Percentiles rank a stretch among this genome's conserved stretches.
These are phyloP conservation scores for Asarcornis scutulata DNA, from an alignment of 2,113 vertebrate species.

Conservation along the genomic window DNA sequence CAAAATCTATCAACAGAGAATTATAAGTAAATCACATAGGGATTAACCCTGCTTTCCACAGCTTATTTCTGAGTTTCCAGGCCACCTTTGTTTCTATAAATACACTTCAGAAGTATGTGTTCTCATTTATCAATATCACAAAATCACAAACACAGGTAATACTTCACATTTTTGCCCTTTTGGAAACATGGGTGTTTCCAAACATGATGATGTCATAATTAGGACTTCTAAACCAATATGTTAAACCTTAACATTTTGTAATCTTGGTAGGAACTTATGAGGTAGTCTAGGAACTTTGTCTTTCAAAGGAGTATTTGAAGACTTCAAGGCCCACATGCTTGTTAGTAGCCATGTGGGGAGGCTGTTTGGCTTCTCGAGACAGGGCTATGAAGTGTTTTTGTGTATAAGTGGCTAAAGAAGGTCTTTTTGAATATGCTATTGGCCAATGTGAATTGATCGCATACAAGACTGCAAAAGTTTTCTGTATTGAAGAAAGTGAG, in stretches of 20 bases:
- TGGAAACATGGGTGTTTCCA: not conserved
- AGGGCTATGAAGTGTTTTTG: not conserved
- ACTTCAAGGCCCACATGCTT: not conserved
- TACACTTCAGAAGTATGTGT: not conserved
- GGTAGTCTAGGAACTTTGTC: not conserved
- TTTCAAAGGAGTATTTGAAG: not conserved
- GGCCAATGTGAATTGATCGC: not conserved
- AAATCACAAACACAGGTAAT: not conserved
- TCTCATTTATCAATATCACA: not conserved
- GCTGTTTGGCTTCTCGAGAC: not conserved
- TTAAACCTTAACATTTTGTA: not conserved
- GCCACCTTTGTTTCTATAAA: not conserved
- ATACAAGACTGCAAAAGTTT: not conserved
- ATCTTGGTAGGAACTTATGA: not conserved
- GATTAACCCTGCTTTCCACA: not conserved
- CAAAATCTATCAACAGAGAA: not conserved
- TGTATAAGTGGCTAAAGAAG: not conserved
- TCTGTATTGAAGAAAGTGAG: not conserved
- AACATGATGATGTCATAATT: not conserved
- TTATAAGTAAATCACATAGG: not conserved
- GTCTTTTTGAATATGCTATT: not conserved
- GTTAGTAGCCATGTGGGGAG: not conserved
- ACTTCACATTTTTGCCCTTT: not conserved
- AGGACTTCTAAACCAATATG: not conserved
- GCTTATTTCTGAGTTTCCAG: not conserved